These are phyloP conservation scores for Rhagonycha lutea DNA, from an alignment of 2,888 invertebrate genomes.

Conservation along the genomic window DNA sequence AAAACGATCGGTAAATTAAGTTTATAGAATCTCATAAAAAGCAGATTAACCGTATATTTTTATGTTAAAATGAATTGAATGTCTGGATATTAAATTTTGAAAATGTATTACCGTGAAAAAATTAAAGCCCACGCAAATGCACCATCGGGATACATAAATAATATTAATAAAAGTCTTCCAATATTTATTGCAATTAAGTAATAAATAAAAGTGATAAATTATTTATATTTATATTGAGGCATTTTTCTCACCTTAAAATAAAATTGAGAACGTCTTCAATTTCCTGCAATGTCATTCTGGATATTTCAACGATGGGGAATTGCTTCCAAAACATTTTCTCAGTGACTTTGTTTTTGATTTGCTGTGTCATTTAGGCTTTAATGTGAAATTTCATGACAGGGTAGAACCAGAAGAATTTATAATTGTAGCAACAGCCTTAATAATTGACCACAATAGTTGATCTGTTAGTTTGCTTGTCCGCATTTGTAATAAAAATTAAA, in stretches of 20 bases:
- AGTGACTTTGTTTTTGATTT: neutral
- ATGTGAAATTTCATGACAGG: neutral
- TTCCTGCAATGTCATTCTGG: neutral
- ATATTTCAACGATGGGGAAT: neutral
- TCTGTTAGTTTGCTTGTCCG: no score
- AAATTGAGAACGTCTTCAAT: neutral
- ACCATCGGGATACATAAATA: neutral
- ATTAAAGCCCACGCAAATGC: constrained; percentile 37
- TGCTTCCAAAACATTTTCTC: neutral
- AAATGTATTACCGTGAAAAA: constrained; percentile 47
- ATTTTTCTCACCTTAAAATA: neutral
- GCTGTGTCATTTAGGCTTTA: neutral
- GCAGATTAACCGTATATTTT: constrained; percentile 7
- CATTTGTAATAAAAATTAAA: neutral
- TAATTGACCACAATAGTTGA: no score
- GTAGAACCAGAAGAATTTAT: neutral
- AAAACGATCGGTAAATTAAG: neutral
- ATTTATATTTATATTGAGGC: neutral
- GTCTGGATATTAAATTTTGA: constrained; percentile 49
- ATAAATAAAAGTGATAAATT: neutral
- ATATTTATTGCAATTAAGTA: constrained; percentile 2
- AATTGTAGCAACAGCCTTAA: no score
- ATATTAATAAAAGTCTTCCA: constrained; percentile 1
- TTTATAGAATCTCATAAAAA: neutral
- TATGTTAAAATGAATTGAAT: constrained; percentile 45